Base-by-base conservation (phyloP, 2,797 vertebrate genomes). In the Mustela erminea region DNA sequence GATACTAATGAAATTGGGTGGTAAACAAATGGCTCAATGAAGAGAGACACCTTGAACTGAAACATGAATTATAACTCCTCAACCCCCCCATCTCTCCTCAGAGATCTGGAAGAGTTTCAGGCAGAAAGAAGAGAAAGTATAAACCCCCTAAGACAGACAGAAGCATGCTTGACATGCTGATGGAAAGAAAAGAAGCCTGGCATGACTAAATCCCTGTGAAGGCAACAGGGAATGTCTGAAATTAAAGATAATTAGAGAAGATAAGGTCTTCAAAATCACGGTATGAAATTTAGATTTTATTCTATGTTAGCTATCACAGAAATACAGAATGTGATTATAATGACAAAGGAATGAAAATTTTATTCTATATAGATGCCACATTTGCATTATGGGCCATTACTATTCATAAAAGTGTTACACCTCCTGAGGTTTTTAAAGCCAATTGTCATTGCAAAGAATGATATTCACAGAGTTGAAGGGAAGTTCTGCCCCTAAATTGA, bases 401-500 rank as follows among this genome's bases (percentile, higher is more conserved):
- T 83, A 62, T 29, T 75, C 6, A n/a, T 81, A 32, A 70, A 77
- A 46, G 27, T 25, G 6, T 14, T 62, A n/a, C 13, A 52, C 7
- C 52, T 81, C 21, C 58, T 49, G 25, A 66, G 62, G 27, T 13
- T 93, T 89, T 49, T 46, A 70, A 90, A 93, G 43, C 13, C 58
- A 95, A 7, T 10, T 10, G 29, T 54, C 72, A 43, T 90, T 72
- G 32, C 43, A 56, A 68, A 72, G 12, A 88, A 9, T 49, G 18
- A 94, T 82, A 46, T 82, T 54, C 54, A 74, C 82, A 84, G 85
- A 96, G 17, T 0, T 46, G 62, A 94, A 56, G 41, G 89, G 56
- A 96, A 87, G 23, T 90, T 93, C 87, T 95, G 72, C 8, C 86
- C 91, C 29, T 13, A 41, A 70, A 66, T 0, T 93, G 96, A 96